Percentiles rank a stretch among this genome's conserved stretches.
These are phyloP conservation scores for Syngnathus typhle DNA, from an alignment of 2,113 vertebrate species.

Conservation along the genomic window DNA sequence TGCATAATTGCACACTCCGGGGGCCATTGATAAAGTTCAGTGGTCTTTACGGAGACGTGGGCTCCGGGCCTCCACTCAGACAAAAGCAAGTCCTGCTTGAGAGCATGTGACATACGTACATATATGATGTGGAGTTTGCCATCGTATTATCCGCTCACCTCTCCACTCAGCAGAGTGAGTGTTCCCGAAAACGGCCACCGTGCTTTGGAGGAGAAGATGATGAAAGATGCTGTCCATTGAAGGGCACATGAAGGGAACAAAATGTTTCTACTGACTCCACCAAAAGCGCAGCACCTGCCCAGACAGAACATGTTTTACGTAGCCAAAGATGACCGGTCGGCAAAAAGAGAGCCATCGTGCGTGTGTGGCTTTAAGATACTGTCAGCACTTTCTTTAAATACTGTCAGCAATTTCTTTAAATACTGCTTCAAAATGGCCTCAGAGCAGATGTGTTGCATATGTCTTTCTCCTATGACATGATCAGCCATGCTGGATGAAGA, in stretches of 20 bases:
- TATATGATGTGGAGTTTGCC: not conserved
- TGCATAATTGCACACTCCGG: not conserved
- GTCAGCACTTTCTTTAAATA: not conserved
- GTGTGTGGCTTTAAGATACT: not conserved
- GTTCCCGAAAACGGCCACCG: not conserved
- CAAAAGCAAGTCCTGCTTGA: not conserved
- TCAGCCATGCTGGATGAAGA: too few relatives aligned
- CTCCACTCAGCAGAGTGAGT: constrained; percentile 26
- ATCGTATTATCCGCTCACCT: not conserved
- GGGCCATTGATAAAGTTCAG: not conserved
- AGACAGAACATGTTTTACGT: not conserved
- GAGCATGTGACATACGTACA: not conserved
- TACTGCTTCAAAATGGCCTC: not conserved
- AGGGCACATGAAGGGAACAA: not conserved
- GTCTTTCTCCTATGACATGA: not conserved
- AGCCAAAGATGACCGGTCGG: not conserved
- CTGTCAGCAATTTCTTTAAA: not conserved
- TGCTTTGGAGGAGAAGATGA: constrained; percentile 30
- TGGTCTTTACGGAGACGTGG: not conserved
- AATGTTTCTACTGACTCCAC: not conserved
- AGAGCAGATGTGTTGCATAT: not conserved
- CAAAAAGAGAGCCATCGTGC: not conserved
- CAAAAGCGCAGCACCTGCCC: not conserved
- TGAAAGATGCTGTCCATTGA: not conserved
- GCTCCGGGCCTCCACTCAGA: not conserved